Evolutionary conservation across 2,797 vertebrate genomes (phyloP), one percentile per base, ranked within the genome.

Genomic region (Rallus crepitans): DNA sequence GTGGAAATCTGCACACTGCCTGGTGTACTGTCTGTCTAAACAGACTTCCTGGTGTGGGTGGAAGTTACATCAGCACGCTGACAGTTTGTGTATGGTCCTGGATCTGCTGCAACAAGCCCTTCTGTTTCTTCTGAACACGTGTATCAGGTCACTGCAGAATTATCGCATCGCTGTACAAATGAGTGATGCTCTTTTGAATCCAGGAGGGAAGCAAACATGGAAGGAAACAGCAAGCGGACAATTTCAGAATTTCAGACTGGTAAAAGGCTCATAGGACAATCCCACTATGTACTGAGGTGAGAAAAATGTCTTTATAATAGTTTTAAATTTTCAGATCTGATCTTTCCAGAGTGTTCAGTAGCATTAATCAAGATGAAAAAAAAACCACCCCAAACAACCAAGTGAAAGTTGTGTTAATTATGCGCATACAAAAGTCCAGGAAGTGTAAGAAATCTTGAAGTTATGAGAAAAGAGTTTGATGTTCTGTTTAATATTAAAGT

Each of bases 141-240:
- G 75, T 93, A 94, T 92, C 83, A 80, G 81, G 94, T 95, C 90
- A 61, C 45, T 61, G 69, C 53, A 80, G 95, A 92, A 91, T 96
- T 92, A 94, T 73, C 92, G 66, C 89, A 71, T 94, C 83, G 77
- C 88, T 83, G 52, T 33, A 70, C 59, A 87, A 87, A 57, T 77
- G 60, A 96, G 80, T 66, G 69, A 25, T 55, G 50, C 12, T 39
- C 13, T 23, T 55, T 39, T 73, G 80, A 94, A 90, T 93, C 73
- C 83, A 65, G n/a, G 39, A 71, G 68, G 64, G 61, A 92, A 59
- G 20, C 11, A 81, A 53, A 75, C 78, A 68, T 42, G 45, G 93
- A 89, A 87, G 40, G 24, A 71, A 90, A 65, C 25, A 72, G 47
- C 35, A 52, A 57, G 15, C 39, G 60, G 15, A 47, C 30, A 15